phyloP scores from a whole-genome alignment of 1,140 invertebrate genomes.

The Hyphantria cunea region DNA sequence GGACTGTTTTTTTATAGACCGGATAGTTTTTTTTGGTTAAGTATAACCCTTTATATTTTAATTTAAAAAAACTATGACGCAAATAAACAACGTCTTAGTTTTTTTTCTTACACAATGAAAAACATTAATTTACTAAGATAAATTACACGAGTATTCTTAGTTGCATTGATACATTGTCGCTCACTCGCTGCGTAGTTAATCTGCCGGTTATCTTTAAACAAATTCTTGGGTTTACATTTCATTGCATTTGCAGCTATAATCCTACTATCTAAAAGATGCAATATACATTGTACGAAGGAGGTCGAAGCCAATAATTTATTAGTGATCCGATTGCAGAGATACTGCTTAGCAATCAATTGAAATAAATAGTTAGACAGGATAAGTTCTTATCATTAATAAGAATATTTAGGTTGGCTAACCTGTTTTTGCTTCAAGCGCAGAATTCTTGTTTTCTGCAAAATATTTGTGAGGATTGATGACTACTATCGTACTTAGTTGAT shows the following conservation, averaged over 20 bases:
- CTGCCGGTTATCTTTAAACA: slow-evolving; percentile 12
- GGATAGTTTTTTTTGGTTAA: too few relatives aligned
- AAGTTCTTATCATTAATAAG: slow-evolving; percentile 16
- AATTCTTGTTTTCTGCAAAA: too few relatives aligned
- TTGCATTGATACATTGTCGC: slow-evolving; percentile 18
- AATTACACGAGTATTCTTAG: not conserved
- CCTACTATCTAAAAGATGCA: not conserved
- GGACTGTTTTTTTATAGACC: too few relatives aligned
- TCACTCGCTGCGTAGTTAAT: slow-evolving; percentile 7
- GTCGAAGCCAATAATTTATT: not conserved
- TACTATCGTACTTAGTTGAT: too few relatives aligned
- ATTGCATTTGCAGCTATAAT: not conserved
- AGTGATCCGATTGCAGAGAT: slow-evolving; percentile 1
- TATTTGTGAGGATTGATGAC: too few relatives aligned
- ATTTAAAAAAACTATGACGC: too few relatives aligned
- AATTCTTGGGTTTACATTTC: not conserved
- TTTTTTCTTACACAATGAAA: not conserved
- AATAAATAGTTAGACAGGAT: slow-evolving; percentile 20
- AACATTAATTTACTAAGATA: not conserved
- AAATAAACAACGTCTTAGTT: too few relatives aligned
- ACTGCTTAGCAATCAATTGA: slow-evolving; percentile 17
- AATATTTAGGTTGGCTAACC: too few relatives aligned
- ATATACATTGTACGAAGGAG: not conserved
- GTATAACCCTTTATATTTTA: too few relatives aligned
- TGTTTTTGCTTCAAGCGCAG: too few relatives aligned